phyloP scores from a whole-genome alignment of 2,888 invertebrate species.

The Cloeon dipterum region DNA sequence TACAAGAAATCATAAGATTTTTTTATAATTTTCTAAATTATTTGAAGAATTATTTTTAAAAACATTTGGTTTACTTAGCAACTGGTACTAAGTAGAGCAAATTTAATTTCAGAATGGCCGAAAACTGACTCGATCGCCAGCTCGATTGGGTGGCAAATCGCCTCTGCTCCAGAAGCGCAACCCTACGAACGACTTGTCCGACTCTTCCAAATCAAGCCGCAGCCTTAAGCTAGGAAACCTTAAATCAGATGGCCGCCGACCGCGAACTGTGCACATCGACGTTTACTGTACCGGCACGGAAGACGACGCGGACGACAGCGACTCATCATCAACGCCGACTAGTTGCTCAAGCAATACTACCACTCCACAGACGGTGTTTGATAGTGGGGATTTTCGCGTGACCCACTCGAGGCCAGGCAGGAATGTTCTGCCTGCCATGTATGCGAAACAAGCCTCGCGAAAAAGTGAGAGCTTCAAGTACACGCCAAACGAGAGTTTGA shows the following conservation, averaged over 20 bases:
- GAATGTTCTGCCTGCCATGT: slow-evolving; percentile 19
- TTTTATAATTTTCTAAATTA: slow-evolving; percentile 4
- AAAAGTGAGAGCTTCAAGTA: slow-evolving; percentile 7
- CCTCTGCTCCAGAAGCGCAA: slow-evolving; percentile 6
- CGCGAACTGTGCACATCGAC: slow-evolving; percentile 47
- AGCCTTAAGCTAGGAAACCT: too few relatives aligned
- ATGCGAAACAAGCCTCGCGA: neutral
- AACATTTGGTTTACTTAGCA: too few relatives aligned
- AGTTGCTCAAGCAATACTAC: slow-evolving; percentile 19
- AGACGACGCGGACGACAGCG: slow-evolving; percentile 16
- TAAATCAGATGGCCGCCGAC: slow-evolving; percentile 18
- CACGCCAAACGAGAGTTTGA: neutral
- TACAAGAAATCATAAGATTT: neutral
- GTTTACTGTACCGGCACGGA: slow-evolving; percentile 48
- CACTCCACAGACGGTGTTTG: slow-evolving; percentile 38
- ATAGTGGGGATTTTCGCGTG: slow-evolving; percentile 32
- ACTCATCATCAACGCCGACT: slow-evolving; percentile 9
- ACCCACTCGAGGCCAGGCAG: slow-evolving; percentile 29
- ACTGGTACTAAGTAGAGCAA: too few relatives aligned
- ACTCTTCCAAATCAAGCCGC: slow-evolving; percentile 1
- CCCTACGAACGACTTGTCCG: slow-evolving; percentile 3
- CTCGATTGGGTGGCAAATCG: slow-evolving; percentile 10
- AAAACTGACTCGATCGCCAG: slow-evolving; percentile 12
- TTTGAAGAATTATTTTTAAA: too few relatives aligned
- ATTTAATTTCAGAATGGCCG: too few relatives aligned